Evolutionary conservation across 1,140 invertebrate genomes (phyloP).

Genomic region (Agrypnia vestita): DNA sequence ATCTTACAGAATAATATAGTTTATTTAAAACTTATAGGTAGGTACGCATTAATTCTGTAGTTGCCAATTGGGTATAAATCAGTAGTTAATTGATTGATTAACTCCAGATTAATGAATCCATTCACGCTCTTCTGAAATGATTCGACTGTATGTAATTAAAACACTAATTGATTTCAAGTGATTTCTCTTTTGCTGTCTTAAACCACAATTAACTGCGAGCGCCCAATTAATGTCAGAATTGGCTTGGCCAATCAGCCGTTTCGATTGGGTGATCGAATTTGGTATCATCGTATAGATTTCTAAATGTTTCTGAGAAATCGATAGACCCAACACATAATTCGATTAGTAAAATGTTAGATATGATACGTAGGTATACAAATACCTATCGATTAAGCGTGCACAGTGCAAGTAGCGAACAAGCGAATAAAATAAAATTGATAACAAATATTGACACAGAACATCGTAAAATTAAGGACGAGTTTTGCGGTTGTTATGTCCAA

Average conservation of each 20-base stretch:
- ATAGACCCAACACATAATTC: no score
- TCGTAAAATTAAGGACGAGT: no score
- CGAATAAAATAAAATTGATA: no score
- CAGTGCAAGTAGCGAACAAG: no score
- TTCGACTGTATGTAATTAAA: conserved; percentile 41
- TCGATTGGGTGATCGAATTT: conserved; percentile 9
- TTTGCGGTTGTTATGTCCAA: no score
- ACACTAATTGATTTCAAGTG: conserved; percentile 41
- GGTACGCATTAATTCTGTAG: no score
- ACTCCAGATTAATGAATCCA: conserved; percentile 29
- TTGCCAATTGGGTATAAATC: conserved; percentile 9
- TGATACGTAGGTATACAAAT: no score
- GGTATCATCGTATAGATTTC: conserved; percentile 17
- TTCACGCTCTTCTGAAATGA: conserved; percentile 33
- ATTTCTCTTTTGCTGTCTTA: conserved; percentile 45
- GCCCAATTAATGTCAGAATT: conserved; percentile 32
- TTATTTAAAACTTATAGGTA: no score
- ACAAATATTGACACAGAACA: no score
- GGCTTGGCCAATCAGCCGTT: conserved; percentile 1
- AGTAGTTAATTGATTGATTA: conserved; percentile 38
- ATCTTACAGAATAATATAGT: no score
- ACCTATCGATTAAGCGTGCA: no score
- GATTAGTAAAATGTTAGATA: no score
- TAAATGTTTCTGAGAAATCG: neutral
- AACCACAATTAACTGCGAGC: conserved; percentile 29